These are phyloP conservation scores for Actias luna DNA, from an alignment of 2,888 invertebrate genomes.

Conservation along the genomic window DNA sequence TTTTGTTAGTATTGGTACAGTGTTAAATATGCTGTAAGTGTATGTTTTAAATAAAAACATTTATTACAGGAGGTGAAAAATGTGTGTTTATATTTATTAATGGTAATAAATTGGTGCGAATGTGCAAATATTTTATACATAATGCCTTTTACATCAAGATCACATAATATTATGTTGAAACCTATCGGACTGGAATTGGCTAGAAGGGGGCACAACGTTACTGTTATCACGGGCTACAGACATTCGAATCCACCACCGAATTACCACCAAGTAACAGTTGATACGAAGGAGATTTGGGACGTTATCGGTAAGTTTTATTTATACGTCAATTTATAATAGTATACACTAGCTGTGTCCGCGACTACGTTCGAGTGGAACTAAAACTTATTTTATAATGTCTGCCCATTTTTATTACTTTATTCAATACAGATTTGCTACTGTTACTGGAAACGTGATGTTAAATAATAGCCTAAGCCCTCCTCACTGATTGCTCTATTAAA, in stretches of 20 bases:
- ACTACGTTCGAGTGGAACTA: no score
- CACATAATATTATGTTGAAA: constrained; percentile 71
- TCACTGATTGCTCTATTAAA: no score
- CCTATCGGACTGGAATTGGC: constrained; percentile 74
- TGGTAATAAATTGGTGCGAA: constrained; percentile 32
- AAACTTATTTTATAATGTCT: no score
- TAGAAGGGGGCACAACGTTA: constrained; percentile 76
- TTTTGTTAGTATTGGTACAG: not conserved
- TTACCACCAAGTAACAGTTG: constrained; percentile 62
- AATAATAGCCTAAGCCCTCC: no score
- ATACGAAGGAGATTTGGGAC: constrained; percentile 66
- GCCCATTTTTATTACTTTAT: no score
- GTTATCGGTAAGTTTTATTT: constrained; percentile 48
- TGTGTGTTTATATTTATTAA: constrained; percentile 22
- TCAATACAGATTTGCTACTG: no score
- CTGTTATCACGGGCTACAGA: constrained; percentile 65
- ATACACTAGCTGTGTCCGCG: no score
- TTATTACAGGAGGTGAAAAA: constrained; percentile 9
- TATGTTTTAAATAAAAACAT: not conserved
- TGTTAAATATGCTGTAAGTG: not conserved
- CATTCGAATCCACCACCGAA: constrained; percentile 57
- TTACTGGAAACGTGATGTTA: no score
- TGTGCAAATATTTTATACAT: constrained; percentile 70
- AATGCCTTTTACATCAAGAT: constrained; percentile 71
- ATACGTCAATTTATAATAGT: no score